Base-by-base conservation (phyloP, 1,140 invertebrate species). In the Asbolus verrucosus region DNA sequence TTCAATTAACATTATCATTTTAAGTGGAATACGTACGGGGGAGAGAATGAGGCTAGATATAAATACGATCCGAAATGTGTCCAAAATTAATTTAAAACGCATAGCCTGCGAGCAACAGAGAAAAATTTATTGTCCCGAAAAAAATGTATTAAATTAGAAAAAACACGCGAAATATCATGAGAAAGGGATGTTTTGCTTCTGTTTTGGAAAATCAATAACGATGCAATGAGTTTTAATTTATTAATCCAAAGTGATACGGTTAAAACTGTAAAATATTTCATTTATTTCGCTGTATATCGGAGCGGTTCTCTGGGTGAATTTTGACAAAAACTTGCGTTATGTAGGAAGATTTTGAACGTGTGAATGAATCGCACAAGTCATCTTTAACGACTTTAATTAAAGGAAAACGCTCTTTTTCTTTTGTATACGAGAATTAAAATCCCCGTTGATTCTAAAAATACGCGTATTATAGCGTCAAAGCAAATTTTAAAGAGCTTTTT, bases 401-500 rank as follows among this genome's bases (percentile, higher is more conserved):
- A 46, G 41, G 16, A 46, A 46, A 54, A 54, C 19, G 19, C 21
- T 54, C 19, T 54, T 54, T 54, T 54, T 54, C 46, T 54, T 54
- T 27, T 54, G 18, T 54, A 54, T 27, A 54, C 46, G 21, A n/a
- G 46, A 27, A 54, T 54, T 54, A 54, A 54, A 54, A 54, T 54
- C 46, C 46, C 21, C 46, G 46, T 54, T 27, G 19, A 27, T 54
- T 54, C 46, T 54, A 54, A 54, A 54, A 54, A 54, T 54, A 54
- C 46, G 19, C 46, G 46, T 54, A 54, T 54, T 54, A 54, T 54
- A 54, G 46, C 46, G 46, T 54, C 46, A 54, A 54, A 54, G 46
- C 46, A 54, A 54, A 54, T 54, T 54, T 54, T 54, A 54, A 54
- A 54, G 46, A 46, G 46, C 39, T 63, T 63, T 63, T 63, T 39